Evolutionary conservation across 2,113 vertebrate genomes (phyloP).

Genomic region (Pontoporia blainvillei): DNA sequence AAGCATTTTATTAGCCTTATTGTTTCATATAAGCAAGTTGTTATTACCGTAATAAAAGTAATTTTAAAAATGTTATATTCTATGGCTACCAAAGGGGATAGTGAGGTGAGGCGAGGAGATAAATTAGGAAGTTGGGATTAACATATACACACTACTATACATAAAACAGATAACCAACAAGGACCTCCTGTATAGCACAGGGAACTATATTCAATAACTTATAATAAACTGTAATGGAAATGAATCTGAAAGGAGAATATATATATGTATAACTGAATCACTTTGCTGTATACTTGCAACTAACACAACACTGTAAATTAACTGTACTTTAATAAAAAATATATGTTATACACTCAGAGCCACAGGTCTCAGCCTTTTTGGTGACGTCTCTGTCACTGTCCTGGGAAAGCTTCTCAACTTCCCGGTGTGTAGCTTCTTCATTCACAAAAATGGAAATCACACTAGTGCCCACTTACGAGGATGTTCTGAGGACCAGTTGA

Average conservation of each 20-base stretch:
- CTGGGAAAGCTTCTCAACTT: not conserved
- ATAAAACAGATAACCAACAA: not conserved
- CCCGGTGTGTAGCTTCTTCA: not conserved
- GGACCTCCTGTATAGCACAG: not conserved
- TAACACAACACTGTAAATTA: not conserved
- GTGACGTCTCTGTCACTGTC: not conserved
- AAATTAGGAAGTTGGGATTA: not conserved
- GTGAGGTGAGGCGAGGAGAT: not conserved
- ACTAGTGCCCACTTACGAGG: not conserved
- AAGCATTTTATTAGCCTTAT: not conserved
- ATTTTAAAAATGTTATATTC: not conserved
- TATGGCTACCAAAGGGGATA: not conserved
- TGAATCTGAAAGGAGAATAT: not conserved
- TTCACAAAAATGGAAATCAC: not conserved
- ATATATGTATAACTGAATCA: not conserved
- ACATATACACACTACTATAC: not conserved
- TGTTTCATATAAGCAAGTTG: not conserved
- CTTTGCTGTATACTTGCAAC: not conserved
- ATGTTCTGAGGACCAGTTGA: not conserved
- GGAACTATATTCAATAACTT: not conserved
- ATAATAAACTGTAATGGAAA: not conserved
- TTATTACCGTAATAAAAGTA: not conserved
- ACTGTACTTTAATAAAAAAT: not conserved
- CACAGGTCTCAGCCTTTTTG: not conserved
- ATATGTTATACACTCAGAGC: not conserved